These are phyloP conservation scores for Pionites leucogaster DNA, from an alignment of 2,113 vertebrate genomes.

Conservation along the genomic window DNA sequence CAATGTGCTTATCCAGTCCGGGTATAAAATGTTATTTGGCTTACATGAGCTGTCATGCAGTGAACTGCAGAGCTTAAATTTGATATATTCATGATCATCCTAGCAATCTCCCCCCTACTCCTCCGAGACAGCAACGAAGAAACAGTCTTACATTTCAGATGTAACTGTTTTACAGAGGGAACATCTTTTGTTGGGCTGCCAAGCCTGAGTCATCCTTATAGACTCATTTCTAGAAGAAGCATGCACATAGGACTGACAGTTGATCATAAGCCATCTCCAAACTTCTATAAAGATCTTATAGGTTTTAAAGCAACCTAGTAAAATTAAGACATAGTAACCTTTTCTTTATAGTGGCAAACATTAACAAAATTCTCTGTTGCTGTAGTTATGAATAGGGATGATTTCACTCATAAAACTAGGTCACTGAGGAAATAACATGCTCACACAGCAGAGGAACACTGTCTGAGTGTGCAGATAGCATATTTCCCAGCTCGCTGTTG, in stretches of 20 bases:
- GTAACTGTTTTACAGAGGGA: slow-evolving; percentile 47
- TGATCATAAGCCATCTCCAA: slow-evolving; percentile 30
- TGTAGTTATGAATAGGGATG: neutral
- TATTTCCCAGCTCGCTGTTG: neutral
- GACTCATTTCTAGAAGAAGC: slow-evolving; percentile 38
- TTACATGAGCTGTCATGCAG: neutral
- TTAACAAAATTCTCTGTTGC: slow-evolving; percentile 13
- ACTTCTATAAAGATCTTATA: neutral
- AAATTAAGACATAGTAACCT: slow-evolving; percentile 56
- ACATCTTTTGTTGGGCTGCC: slow-evolving; percentile 58
- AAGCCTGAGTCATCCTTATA: slow-evolving; percentile 60
- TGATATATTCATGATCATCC: slow-evolving; percentile 52
- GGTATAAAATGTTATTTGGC: slow-evolving; percentile 9
- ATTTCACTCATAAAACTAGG: slow-evolving; percentile 22
- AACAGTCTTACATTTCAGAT: slow-evolving; percentile 35
- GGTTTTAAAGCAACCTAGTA: slow-evolving; percentile 41
- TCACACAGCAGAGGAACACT: neutral
- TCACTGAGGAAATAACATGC: neutral
- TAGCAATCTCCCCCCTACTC: neutral
- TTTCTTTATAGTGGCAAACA: neutral
- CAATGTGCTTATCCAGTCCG: slow-evolving; percentile 3
- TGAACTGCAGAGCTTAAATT: slow-evolving; percentile 20
- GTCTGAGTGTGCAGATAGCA: neutral
- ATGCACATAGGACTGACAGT: slow-evolving; percentile 30
- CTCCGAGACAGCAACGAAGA: neutral